phyloP scores from a whole-genome alignment of 2,113 vertebrate genomes.

The Semicossyphus pulcher region DNA sequence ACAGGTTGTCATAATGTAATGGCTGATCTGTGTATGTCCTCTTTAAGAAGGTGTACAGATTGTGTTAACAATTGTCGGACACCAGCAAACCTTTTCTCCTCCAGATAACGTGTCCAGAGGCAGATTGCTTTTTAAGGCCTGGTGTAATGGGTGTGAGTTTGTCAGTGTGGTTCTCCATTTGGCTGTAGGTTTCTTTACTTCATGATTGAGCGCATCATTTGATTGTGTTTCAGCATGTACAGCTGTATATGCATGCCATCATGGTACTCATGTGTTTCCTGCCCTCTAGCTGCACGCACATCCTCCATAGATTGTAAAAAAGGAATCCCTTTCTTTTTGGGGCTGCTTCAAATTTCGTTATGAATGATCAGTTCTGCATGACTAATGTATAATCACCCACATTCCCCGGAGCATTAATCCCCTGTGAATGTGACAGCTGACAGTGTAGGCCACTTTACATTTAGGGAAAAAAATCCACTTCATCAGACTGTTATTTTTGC shows the following conservation, averaged over 20 bases:
- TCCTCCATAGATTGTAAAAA: slow-evolving; percentile 27
- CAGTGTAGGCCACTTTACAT: slow-evolving; percentile 33
- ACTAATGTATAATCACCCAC: slow-evolving; percentile 61
- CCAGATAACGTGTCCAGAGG: too few species aligned
- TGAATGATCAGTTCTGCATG: slow-evolving; percentile 58
- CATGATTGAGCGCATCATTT: not conserved
- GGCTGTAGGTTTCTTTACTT: not conserved
- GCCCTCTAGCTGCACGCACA: slow-evolving; percentile 14
- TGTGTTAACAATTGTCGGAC: too few species aligned
- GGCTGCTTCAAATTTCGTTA: slow-evolving; percentile 23
- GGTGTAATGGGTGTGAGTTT: too few species aligned
- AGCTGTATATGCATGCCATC: not conserved
- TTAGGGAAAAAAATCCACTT: slow-evolving; percentile 19
- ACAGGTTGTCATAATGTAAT: too few species aligned
- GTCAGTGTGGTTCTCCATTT: too few species aligned
- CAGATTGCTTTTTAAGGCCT: not conserved
- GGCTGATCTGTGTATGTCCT: too few species aligned
- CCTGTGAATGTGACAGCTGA: slow-evolving; percentile 50
- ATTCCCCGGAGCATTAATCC: slow-evolving; percentile 55
- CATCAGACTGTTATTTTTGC: slow-evolving; percentile 12
- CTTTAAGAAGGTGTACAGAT: too few species aligned
- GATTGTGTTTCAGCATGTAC: not conserved
- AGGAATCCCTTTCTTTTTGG: slow-evolving; percentile 29
- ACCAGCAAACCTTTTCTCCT: too few species aligned
- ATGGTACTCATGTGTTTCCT: slow-evolving; percentile 6